These are phyloP conservation scores for Pteropus rufus DNA, from an alignment of 2,797 vertebrate species.

Conservation along the genomic window DNA sequence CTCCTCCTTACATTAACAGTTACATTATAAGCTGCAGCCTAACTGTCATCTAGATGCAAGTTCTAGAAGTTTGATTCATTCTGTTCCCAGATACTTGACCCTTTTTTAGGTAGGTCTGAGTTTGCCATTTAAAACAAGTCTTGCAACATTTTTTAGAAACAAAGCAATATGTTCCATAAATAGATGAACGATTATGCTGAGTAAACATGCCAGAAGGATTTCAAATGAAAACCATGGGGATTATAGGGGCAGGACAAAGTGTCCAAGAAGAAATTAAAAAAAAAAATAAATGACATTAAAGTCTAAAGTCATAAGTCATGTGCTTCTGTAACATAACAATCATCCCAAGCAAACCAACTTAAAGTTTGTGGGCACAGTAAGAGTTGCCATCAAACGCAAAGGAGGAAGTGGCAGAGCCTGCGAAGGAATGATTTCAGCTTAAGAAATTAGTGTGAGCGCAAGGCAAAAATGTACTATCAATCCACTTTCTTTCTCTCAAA, in stretches of 20 bases:
- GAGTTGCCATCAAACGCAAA: conserved; percentile 19
- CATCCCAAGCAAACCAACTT: conserved; percentile 52
- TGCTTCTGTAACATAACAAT: conserved; percentile 48
- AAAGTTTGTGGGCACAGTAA: conserved; percentile 12
- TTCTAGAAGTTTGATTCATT: conserved; percentile 1
- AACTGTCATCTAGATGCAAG: not conserved
- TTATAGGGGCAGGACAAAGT: conserved; percentile 41
- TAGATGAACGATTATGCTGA: conserved; percentile 73
- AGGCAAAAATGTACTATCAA: not conserved
- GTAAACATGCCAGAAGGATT: conserved; percentile 72
- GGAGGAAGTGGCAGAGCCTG: not conserved
- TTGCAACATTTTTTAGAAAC: conserved; percentile 74
- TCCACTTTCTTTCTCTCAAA: not conserved
- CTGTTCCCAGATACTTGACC: conserved; percentile 45
- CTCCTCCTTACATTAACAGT: not conserved
- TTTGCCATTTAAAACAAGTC: conserved; percentile 72
- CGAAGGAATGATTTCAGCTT: conserved; percentile 10
- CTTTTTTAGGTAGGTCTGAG: conserved; percentile 62
- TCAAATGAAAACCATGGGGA: conserved; percentile 69
- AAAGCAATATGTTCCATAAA: conserved; percentile 75
- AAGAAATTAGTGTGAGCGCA: not conserved
- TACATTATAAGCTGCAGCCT: not conserved
- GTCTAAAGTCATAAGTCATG: conserved; percentile 42
- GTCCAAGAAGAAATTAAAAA: conserved; percentile 44
- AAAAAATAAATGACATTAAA: conserved; percentile 10